Evolutionary conservation across 1,140 invertebrate genomes (phyloP).

Genomic region (Drosophila equinoxialis): DNA sequence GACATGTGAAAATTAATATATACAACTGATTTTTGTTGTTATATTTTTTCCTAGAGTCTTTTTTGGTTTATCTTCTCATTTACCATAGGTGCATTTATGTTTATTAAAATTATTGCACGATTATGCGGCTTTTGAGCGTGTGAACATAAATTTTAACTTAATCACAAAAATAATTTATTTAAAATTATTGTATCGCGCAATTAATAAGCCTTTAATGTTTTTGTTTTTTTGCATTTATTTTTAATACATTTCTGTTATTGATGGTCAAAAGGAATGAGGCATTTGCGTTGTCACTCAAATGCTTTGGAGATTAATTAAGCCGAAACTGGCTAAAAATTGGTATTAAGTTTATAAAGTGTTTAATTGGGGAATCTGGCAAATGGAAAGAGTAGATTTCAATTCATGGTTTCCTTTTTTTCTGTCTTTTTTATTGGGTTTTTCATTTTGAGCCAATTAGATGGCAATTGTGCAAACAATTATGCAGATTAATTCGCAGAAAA

Average conservation of each 20-base stretch:
- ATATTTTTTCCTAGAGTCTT: neutral
- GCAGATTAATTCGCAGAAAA: neutral
- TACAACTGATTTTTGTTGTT: neutral
- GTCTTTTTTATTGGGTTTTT: neutral
- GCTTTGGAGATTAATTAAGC: constrained; percentile 9
- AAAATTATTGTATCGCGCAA: constrained; percentile 1
- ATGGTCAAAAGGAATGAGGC: neutral
- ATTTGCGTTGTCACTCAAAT: neutral
- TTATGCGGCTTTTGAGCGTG: constrained; percentile 29
- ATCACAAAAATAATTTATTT: constrained; percentile 45
- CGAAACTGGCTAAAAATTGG: neutral
- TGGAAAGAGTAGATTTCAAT: neutral
- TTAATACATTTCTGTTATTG: neutral
- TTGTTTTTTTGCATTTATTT: neutral
- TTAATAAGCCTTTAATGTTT: constrained; percentile 11
- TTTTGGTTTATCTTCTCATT: constrained; percentile 6
- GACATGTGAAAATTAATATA: constrained; percentile 18
- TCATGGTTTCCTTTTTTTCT: neutral
- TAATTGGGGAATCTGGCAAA: neutral
- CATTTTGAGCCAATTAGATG: constrained; percentile 2
- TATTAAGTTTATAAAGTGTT: neutral
- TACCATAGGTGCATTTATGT: constrained; percentile 1
- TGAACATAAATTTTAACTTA: constrained; percentile 48
- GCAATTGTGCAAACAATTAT: neutral
- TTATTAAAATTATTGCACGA: constrained; percentile 33